A percentile compares a stretch with the other conserved stretches of the same genome.
These are phyloP conservation scores for Melanogrammus aeglefinus DNA, from an alignment of 2,797 vertebrate genomes.

Conservation along the genomic window DNA sequence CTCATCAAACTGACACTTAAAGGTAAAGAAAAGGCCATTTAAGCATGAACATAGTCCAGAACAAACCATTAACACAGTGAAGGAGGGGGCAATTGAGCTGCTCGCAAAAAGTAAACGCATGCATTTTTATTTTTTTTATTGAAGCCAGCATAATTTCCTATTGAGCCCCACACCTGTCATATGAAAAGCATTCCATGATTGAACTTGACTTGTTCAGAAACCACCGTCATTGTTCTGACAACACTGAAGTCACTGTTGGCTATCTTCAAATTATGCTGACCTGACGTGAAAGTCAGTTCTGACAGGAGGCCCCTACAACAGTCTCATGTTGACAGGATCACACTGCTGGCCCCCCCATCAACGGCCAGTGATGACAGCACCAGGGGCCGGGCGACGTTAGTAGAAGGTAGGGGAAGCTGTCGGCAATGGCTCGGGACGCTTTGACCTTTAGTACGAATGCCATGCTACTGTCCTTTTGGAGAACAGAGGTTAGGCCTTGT, in stretches of 20 bases:
- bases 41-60: background rate
- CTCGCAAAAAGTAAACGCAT: background rate
- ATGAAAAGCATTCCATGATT: too few relatives aligned
- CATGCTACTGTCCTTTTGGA: slow-evolving; percentile 37
- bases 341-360: slow-evolving; percentile 42
- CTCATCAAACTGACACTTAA: background rate
- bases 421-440: slow-evolving; percentile 42
- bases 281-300: slow-evolving; percentile 13
- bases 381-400: slow-evolving; percentile 16
- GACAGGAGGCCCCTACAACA: slow-evolving; percentile 13
- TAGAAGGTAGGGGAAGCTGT: slow-evolving; percentile 36
- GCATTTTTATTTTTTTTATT: background rate
- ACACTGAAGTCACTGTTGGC: background rate
- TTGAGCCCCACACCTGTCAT: too few relatives aligned
- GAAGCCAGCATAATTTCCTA: background rate
- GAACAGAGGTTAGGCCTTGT: slow-evolving; percentile 10
- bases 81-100: background rate
- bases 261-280: slow-evolving; percentile 1
- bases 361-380: slow-evolving; percentile 17
- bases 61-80: background rate
- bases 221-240: background rate
- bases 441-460: slow-evolving; percentile 71
- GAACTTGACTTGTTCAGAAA: background rate
- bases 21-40: background rate
- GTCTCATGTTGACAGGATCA: slow-evolving; percentile 42